A percentile compares a stretch with the other conserved stretches of the same genome.
Conservation (phyloP, 2,888 invertebrate genomes). For the Caenorhabditis imperialis region DNA sequence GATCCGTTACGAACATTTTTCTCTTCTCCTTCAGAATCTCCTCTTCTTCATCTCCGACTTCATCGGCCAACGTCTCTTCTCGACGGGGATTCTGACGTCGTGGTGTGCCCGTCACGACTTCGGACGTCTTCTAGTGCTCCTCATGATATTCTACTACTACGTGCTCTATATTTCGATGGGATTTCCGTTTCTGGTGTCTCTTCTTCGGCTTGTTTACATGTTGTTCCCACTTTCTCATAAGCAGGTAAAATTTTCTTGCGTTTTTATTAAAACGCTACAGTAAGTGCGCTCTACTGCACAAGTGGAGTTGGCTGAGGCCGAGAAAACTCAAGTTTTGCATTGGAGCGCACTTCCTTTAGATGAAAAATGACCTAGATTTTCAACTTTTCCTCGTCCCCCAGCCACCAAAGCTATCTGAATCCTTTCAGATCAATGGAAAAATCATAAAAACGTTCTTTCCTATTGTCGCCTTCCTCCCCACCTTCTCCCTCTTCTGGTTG, state of each 20-base stretch:
- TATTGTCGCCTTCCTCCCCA: slow-evolving; percentile 17
- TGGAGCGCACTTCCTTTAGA: too few species aligned
- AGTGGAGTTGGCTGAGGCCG: too few species aligned
- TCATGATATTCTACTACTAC: slow-evolving; percentile 16
- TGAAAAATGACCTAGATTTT: too few species aligned
- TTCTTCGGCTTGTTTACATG: slow-evolving; percentile 17
- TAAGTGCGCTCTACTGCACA: too few species aligned
- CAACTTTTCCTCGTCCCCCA: too few species aligned
- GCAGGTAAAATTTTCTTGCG: slow-evolving; percentile 7
- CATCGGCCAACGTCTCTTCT: slow-evolving; percentile 9
- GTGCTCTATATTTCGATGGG: slow-evolving; percentile 18
- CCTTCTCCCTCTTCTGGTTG: slow-evolving; percentile 27
- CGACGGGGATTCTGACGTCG: slow-evolving; percentile 23
- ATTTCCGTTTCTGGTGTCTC: slow-evolving; percentile 24
- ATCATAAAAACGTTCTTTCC: slow-evolving; percentile 13
- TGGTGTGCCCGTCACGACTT: slow-evolving; percentile 25
- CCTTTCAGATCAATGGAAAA: slow-evolving; percentile 23
- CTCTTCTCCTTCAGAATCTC: background rate
- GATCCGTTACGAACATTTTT: too few species aligned
- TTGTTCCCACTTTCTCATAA: slow-evolving; percentile 20
- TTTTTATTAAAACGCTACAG: too few species aligned
- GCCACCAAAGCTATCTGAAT: too few species aligned
- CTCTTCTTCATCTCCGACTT: slow-evolving; percentile 14
- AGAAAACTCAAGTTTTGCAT: too few species aligned
- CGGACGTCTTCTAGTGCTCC: background rate